Evolutionary conservation across 2,113 vertebrate species (phyloP), one percentile per base, ranked within the genome.

Genomic region (Donacobius atricapilla): DNA sequence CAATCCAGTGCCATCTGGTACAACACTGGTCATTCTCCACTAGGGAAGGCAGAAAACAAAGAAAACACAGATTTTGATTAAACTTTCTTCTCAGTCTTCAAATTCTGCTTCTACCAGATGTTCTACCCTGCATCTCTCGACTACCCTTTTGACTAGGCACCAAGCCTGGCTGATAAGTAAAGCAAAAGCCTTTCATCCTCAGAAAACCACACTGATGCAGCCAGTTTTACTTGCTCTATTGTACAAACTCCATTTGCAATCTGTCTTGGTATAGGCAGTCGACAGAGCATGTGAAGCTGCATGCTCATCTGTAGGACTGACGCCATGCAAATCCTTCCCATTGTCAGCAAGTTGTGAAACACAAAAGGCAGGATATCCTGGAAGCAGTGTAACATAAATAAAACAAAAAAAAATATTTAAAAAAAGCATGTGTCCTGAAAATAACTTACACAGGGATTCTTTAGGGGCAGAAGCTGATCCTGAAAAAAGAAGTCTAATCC

Each of bases 301-400:
- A 27, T 5, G 58, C 37, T 87, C 79, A 53, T 86, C 40, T 77
- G 88, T 2, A 87, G 75, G n/a, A 51, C 30, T 69, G 80, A 93
- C 76, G 60, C 94, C 91, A 96, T 70, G 86, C 87, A 94, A 97
- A 95, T 89, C 76, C 60, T 66, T 27, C 80, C 70, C 20, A 25
- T 10, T 81, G 68, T 72, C 76, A 90, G 47, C 54, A 86, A 76
- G 58, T 0, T 58, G 79, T n/a, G 83, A 86, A 86, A 83, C 44
- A 92, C 76, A 94, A 94, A 97, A 86, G 86, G 76, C 89, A 95
- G 95, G 94, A 97, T 84, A 92, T 96, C 94, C 96, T 96, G 93
- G 47, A 94, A 94, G 42, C 2, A 81, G 47, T 19, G 68, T 27
- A 89, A 72, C 6, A 6, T 30, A 50, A 89, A 89, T 45, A 40